phyloP scores from a whole-genome alignment of 2,888 invertebrate genomes.

The Belgica antarctica region DNA sequence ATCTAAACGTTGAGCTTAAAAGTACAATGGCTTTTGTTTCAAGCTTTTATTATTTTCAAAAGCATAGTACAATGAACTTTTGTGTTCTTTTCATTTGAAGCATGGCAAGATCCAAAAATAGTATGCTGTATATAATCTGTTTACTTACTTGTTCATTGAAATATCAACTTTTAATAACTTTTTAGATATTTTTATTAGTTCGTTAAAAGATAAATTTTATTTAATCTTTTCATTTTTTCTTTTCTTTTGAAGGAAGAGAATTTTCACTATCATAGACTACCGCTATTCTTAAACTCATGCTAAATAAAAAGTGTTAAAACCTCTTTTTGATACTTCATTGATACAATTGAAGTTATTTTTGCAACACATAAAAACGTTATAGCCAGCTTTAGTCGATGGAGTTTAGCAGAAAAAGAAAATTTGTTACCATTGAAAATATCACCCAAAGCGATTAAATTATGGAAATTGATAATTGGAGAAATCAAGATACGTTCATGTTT shows the following conservation, averaged over 20 bases:
- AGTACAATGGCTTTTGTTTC: too few relatives aligned
- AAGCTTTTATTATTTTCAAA: too few relatives aligned
- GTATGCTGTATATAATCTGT: conserved; percentile 29
- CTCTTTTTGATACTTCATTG: conserved; percentile 7
- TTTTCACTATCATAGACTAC: conserved; percentile 29
- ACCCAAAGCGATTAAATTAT: conserved; percentile 41
- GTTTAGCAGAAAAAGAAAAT: conserved; percentile 25
- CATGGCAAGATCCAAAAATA: too few relatives aligned
- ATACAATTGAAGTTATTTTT: conserved; percentile 17
- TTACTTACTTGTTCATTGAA: conserved; percentile 16
- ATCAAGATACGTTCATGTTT: neutral
- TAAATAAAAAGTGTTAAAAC: conserved; percentile 16
- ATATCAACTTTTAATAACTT: neutral
- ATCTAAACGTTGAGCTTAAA: too few relatives aligned
- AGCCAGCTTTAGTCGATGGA: conserved; percentile 31
- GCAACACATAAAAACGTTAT: conserved; percentile 29
- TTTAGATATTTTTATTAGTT: neutral
- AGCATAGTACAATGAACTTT: too few relatives aligned
- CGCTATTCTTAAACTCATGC: conserved; percentile 28
- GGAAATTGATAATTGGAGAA: neutral
- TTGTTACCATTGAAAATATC: neutral
- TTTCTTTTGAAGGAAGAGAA: conserved; percentile 33
- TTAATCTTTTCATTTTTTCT: conserved; percentile 17
- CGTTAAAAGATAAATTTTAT: neutral
- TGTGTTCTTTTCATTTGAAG: too few relatives aligned